These are phyloP conservation scores for Schizopygopsis malacanthus DNA, from an alignment of 2,797 vertebrate species.

Conservation along the genomic window DNA sequence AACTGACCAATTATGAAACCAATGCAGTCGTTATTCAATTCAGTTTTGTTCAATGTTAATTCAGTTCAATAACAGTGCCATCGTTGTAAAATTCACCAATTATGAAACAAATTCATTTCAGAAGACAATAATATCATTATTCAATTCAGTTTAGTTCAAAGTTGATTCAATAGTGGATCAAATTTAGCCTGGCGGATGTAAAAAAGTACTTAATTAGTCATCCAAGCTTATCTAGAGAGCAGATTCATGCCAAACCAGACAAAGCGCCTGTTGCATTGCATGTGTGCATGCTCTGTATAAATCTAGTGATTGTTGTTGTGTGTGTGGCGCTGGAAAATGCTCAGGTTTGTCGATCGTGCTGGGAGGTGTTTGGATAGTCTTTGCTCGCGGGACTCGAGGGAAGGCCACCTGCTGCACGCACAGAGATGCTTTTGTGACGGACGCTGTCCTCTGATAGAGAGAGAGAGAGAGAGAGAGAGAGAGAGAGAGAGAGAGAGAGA, in stretches of 20 bases:
- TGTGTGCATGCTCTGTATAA: background rate
- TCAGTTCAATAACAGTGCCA: background rate
- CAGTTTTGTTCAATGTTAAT: background rate
- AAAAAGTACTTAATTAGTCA: background rate
- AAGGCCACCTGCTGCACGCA: slow-evolving; percentile 34
- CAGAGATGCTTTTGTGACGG: slow-evolving; percentile 31
- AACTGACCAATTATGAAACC: background rate
- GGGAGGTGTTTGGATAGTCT: slow-evolving; percentile 69
- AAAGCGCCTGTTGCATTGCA: background rate
- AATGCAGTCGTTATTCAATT: background rate
- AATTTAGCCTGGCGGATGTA: background rate
- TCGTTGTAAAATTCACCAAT: too few species aligned
- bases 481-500: too few species aligned
- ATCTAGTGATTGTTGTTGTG: slow-evolving; percentile 45
- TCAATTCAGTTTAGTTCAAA: background rate
- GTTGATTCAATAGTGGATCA: background rate
- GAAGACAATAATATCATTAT: background rate
- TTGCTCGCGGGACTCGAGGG: slow-evolving; percentile 56
- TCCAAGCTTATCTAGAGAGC: background rate
- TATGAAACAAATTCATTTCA: background rate
- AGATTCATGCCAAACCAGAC: background rate
- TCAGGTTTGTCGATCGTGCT: slow-evolving; percentile 67
- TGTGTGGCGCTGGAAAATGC: slow-evolving; percentile 70
- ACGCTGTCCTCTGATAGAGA: slow-evolving; percentile 29
- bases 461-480: too few species aligned